Evolutionary conservation across 2,113 vertebrate species (phyloP).

Genomic region (Cheirogaleus medius): DNA sequence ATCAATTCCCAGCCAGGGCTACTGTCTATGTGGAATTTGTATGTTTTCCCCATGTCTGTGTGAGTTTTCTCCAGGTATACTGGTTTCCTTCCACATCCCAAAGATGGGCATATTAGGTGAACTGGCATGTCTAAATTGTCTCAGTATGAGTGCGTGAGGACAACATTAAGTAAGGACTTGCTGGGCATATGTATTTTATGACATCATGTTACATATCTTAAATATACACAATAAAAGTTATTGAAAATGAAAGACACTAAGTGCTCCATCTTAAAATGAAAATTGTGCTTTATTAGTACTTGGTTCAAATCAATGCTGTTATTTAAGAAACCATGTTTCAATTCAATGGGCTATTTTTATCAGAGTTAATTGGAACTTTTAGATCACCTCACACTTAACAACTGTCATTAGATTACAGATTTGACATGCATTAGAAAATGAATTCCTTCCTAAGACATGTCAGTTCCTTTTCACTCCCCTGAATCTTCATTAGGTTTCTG

Average conservation of each 20-base stretch:
- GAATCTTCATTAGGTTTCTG: background rate
- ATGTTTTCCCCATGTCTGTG: background rate
- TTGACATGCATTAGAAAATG: background rate
- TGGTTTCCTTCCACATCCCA: background rate
- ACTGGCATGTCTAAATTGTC: background rate
- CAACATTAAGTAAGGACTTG: background rate
- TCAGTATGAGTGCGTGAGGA: background rate
- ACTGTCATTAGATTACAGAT: background rate
- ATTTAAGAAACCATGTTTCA: background rate
- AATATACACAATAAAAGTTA: background rate
- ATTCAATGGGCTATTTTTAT: background rate
- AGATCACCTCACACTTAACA: background rate
- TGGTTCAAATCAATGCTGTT: background rate
- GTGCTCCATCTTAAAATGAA: background rate
- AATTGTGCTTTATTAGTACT: background rate
- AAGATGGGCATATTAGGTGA: background rate
- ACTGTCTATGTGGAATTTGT: background rate
- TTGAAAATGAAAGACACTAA: background rate
- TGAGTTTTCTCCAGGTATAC: background rate
- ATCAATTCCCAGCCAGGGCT: background rate
- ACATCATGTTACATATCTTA: background rate
- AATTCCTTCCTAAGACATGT: background rate
- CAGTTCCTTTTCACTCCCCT: background rate
- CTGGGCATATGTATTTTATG: background rate
- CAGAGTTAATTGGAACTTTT: background rate